A percentile compares a stretch with the other conserved stretches of the same genome.
phyloP scores from a whole-genome alignment of 2,888 invertebrate genomes.

The Pseudococcus viburni region DNA sequence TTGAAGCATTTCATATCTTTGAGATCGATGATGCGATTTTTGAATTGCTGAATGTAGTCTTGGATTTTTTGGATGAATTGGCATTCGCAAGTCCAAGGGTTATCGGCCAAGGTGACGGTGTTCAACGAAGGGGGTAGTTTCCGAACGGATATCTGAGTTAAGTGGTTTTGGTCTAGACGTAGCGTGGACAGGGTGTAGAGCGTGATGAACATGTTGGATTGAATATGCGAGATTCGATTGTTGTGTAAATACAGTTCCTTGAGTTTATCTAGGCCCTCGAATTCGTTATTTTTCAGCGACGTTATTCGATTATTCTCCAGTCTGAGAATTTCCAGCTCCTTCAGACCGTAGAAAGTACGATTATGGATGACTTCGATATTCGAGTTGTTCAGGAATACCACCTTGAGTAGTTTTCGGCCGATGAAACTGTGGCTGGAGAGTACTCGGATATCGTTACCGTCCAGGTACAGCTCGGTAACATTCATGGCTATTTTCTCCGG shows the following conservation, averaged over 20 bases:
- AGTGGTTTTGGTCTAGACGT: slow-evolving; percentile 81
- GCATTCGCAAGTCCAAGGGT: slow-evolving; percentile 89
- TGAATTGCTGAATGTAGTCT: slow-evolving; percentile 82
- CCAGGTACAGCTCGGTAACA: slow-evolving; percentile 88
- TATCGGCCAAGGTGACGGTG: slow-evolving; percentile 77
- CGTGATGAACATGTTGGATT: slow-evolving; percentile 80
- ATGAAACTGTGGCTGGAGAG: slow-evolving; percentile 88
- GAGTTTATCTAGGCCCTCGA: slow-evolving; percentile 83
- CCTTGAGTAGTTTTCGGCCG: slow-evolving; percentile 83
- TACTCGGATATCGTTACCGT: slow-evolving; percentile 84
- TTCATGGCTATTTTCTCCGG: slow-evolving; percentile 92
- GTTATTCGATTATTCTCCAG: slow-evolving; percentile 82
- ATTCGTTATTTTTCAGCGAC: slow-evolving; percentile 83
- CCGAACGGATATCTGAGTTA: slow-evolving; percentile 82
- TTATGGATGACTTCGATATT: slow-evolving; percentile 85
- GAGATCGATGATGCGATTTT: slow-evolving; percentile 77
- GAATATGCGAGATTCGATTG: slow-evolving; percentile 80
- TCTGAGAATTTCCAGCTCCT: slow-evolving; percentile 82
- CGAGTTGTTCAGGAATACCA: slow-evolving; percentile 83
- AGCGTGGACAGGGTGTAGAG: slow-evolving; percentile 79
- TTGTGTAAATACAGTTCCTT: slow-evolving; percentile 82
- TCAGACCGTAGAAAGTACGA: slow-evolving; percentile 87
- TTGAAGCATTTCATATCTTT: slow-evolving; percentile 80
- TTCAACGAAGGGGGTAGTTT: slow-evolving; percentile 79
- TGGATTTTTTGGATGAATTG: slow-evolving; percentile 82